A percentile compares a stretch with the other conserved stretches of the same genome.
Conservation (phyloP, 2,113 vertebrate species). For the Corythaeola cristata region DNA sequence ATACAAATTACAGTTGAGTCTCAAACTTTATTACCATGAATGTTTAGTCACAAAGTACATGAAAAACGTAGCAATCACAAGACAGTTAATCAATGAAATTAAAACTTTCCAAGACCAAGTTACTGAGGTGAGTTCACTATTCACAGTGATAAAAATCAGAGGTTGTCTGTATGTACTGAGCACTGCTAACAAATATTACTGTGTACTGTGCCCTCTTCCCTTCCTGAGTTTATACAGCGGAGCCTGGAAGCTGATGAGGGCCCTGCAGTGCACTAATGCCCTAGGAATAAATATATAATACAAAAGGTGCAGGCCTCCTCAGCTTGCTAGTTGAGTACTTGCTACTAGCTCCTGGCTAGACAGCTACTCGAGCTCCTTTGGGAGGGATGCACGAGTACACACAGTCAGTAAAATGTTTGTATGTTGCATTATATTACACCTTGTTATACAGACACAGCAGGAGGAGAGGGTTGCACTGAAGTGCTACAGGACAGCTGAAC, state of each 20-base stretch:
- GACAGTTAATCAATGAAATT: constrained; percentile 34
- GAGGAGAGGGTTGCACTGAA: not conserved
- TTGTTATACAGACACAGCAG: not conserved
- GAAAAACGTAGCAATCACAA: constrained; percentile 23
- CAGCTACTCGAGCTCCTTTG: not conserved
- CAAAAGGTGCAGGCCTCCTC: not conserved
- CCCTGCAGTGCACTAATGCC: not conserved
- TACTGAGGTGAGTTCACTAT: constrained; percentile 2
- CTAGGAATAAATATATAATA: not conserved
- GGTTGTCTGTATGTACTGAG: not conserved
- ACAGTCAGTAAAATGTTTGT: not conserved
- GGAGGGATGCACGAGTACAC: not conserved
- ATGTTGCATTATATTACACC: not conserved
- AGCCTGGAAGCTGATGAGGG: not conserved
- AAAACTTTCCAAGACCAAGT: constrained; percentile 23
- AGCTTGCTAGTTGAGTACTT: not conserved
- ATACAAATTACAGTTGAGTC: not conserved
- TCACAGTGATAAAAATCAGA: not conserved
- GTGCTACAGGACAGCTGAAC: not conserved
- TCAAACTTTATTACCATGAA: not conserved
- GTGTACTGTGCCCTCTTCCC: not conserved
- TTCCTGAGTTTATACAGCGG: not conserved
- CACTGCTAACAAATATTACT: not conserved
- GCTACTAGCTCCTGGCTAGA: not conserved
- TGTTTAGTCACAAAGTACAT: constrained; percentile 48